phyloP scores from a whole-genome alignment of 1,140 invertebrate genomes.

The Diorhabda elongata region DNA sequence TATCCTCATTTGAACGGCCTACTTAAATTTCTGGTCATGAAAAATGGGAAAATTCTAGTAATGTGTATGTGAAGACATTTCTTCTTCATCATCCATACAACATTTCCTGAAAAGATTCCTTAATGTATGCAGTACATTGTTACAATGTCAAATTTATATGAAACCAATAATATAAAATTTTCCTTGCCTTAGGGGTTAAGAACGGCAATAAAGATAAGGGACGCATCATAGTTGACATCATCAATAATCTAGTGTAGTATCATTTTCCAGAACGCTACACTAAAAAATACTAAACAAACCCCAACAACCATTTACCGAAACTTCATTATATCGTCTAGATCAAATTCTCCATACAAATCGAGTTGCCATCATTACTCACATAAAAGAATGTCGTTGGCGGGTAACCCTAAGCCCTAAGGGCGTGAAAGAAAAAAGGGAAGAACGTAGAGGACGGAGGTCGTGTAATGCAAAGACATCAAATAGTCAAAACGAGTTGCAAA shows the following conservation, averaged over 20 bases:
- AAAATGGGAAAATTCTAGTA: too few species aligned
- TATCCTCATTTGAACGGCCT: too few species aligned
- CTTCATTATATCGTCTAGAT: slow-evolving; percentile 2
- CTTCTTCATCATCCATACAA: too few species aligned
- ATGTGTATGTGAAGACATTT: too few species aligned
- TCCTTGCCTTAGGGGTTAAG: background rate
- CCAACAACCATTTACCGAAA: background rate
- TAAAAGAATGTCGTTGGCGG: background rate
- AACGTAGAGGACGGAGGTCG: background rate
- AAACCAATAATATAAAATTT: too few species aligned
- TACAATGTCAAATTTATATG: too few species aligned
- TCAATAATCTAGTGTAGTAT: background rate
- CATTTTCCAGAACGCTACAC: background rate
- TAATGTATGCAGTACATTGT: too few species aligned
- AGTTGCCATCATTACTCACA: background rate
- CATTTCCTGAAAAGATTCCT: too few species aligned
- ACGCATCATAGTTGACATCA: background rate
- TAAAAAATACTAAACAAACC: background rate
- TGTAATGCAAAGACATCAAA: slow-evolving; percentile 2
- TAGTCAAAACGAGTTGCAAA: slow-evolving; percentile 2
- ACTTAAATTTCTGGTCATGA: too few species aligned
- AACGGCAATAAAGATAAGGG: background rate
- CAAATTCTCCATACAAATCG: slow-evolving; percentile 2
- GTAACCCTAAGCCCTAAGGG: background rate
- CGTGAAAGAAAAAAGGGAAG: background rate